Conservation (phyloP, 1,140 invertebrate species). For the Harlomillsia oculata region DNA sequence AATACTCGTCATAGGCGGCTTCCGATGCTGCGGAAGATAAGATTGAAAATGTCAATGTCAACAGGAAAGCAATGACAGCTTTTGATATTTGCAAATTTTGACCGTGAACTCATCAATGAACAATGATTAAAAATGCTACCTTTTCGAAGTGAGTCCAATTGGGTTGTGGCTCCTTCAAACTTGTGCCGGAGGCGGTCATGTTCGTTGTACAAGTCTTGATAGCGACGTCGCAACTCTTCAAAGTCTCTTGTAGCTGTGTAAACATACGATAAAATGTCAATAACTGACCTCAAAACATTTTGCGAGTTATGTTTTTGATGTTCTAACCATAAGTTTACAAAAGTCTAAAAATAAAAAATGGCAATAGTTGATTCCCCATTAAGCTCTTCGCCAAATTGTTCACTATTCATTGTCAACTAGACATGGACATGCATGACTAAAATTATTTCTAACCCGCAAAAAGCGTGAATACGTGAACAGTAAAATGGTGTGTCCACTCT, state of each 20-base stretch:
- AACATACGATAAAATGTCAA: constrained; percentile 5
- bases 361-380: no score
- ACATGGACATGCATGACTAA: no score
- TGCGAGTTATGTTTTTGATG: no score
- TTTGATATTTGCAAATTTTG: neutral
- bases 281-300: neutral
- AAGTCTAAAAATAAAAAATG: no score
- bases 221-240: constrained; percentile 30
- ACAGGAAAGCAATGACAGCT: neutral
- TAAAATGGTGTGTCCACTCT: no score
- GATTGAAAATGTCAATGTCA: neutral
- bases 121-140: constrained; percentile 16
- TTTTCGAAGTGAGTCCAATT: constrained; percentile 31
- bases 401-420: no score
- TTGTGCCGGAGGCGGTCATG: constrained; percentile 20
- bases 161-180: constrained; percentile 17
- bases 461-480: no score
- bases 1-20: constrained; percentile 32
- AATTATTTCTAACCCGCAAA: no score
- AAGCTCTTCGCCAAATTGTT: no score
- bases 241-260: constrained; percentile 34
- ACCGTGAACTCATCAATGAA: no score
- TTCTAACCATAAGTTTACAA: no score
- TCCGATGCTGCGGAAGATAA: constrained; percentile 29
- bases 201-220: constrained; percentile 17